Conservation (phyloP, 2,797 vertebrate genomes). For the Intellagama lesueurii region DNA sequence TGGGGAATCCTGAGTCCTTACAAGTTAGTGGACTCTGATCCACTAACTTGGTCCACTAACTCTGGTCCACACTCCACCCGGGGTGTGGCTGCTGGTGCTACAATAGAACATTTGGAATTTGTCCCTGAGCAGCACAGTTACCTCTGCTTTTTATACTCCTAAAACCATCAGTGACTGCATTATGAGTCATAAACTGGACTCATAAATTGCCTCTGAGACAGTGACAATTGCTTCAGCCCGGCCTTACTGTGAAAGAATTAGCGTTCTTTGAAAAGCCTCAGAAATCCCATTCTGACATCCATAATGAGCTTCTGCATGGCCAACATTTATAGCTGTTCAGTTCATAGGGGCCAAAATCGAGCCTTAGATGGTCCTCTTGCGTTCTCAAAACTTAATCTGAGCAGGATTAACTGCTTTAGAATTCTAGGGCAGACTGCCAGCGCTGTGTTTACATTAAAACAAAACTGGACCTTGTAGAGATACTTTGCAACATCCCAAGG, state of each 20-base stretch:
- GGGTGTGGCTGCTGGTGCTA: too few relatives aligned
- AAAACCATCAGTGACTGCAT: constrained; percentile 4
- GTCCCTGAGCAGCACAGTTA: not conserved
- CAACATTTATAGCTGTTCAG: not conserved
- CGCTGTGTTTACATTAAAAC: constrained; percentile 72
- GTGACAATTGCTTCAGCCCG: constrained; percentile 5
- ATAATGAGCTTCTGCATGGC: not conserved
- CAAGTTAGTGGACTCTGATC: too few relatives aligned
- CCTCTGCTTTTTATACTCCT: not conserved
- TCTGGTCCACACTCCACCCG: too few relatives aligned
- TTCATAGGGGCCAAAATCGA: not conserved
- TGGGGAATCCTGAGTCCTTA: not conserved
- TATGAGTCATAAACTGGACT: constrained; percentile 4
- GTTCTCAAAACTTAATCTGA: constrained; percentile 56
- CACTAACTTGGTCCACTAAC: too few relatives aligned
- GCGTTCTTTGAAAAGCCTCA: not conserved
- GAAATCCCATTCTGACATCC: constrained; percentile 24
- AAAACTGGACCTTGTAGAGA: constrained; percentile 70
- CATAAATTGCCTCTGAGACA: constrained; percentile 36
- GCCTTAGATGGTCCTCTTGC: constrained; percentile 18
- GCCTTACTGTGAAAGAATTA: constrained; percentile 20
- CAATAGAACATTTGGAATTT: not conserved
- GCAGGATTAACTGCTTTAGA: constrained; percentile 60
- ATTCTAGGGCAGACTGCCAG: constrained; percentile 64
- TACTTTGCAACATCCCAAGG: constrained; percentile 76